Percentiles rank a stretch among this genome's conserved stretches.
These are phyloP conservation scores for Clanis bilineata DNA, from an alignment of 2,888 invertebrate genomes.

Conservation along the genomic window DNA sequence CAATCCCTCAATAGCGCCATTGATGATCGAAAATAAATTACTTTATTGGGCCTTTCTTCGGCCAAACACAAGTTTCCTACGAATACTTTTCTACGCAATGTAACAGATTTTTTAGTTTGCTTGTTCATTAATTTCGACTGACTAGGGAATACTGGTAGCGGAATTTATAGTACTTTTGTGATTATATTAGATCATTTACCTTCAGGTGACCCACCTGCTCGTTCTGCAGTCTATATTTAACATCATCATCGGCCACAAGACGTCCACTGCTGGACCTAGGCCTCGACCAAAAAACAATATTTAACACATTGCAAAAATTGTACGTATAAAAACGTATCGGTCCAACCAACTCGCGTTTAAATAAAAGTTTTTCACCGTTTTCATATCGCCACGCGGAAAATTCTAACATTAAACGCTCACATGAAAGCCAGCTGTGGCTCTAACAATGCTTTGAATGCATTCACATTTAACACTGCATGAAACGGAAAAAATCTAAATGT, in stretches of 20 bases:
- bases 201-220: too few species aligned
- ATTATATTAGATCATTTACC: too few species aligned
- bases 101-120: not conserved
- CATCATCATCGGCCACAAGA: too few species aligned
- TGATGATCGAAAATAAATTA: conserved; percentile 14
- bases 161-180: not conserved
- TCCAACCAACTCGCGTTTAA: not conserved
- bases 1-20: conserved; percentile 12
- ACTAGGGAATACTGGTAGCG: not conserved
- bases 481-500: not conserved
- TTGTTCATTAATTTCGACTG: not conserved
- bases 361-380: not conserved
- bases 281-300: too few species aligned
- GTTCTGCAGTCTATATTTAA: too few species aligned
- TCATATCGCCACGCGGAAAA: not conserved
- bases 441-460: conserved; percentile 5
- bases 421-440: conserved; percentile 1
- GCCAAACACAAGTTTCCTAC: not conserved
- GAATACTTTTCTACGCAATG: conserved; percentile 1
- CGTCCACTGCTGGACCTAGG: too few species aligned
- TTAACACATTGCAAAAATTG: not conserved
- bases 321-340: too few species aligned
- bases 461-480: not conserved
- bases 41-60: conserved; percentile 10
- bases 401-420: not conserved